Conservation (phyloP, 2,113 vertebrate species). For the Felis catus region F.catus_Fca126_mat1.0 CM031414.1:101019001-101019500, state of each 20-base stretch:
- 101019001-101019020: neutral
- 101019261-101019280: neutral
- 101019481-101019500: neutral
- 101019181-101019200: neutral
- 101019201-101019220: neutral
- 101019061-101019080: constrained; percentile 18
- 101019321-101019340: neutral
- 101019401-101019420: neutral
- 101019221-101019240: neutral
- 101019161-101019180: neutral
- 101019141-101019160: neutral
- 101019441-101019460: neutral
- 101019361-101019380: neutral
- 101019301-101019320: neutral
- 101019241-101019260: neutral
- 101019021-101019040: neutral
- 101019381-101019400: neutral
- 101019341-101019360: neutral
- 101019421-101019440: neutral
- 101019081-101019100: neutral
- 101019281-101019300: neutral
- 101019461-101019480: neutral
- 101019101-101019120: neutral
- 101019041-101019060: neutral
- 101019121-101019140: neutral